Percentiles rank a stretch among this genome's conserved stretches.
phyloP scores from a whole-genome alignment of 2,113 vertebrate genomes.

The Prunella himalayana region DNA sequence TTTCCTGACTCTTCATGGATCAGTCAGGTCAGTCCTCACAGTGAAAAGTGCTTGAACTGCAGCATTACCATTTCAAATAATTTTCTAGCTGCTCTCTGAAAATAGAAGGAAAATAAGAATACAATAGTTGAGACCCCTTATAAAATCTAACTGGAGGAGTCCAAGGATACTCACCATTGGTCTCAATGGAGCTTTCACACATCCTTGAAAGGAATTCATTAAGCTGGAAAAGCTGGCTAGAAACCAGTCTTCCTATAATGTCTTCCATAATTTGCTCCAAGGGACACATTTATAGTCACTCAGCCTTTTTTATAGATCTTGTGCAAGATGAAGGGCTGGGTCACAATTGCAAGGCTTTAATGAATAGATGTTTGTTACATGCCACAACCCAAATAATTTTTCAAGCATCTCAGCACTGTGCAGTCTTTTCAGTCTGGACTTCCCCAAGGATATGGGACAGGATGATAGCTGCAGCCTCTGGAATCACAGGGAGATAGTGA shows the following conservation, averaged over 20 bases:
- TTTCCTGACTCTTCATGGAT: not conserved
- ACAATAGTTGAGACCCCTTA: not conserved
- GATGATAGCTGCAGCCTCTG: not conserved
- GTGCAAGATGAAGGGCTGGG: conserved; percentile 44
- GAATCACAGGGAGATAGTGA: not conserved
- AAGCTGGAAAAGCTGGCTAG: conserved; percentile 43
- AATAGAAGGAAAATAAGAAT: conserved; percentile 26
- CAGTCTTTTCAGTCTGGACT: not conserved
- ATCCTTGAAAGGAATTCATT: conserved; percentile 55
- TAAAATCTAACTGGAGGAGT: not conserved
- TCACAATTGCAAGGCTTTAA: conserved; percentile 24
- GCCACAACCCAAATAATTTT: conserved; percentile 43
- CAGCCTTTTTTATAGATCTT: conserved; percentile 47
- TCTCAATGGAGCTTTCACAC: conserved; percentile 37
- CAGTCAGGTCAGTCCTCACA: not conserved
- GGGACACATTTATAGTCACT: conserved; percentile 48
- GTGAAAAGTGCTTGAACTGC: not conserved
- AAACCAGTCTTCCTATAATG: conserved; percentile 27
- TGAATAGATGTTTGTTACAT: conserved; percentile 40
- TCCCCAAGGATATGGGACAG: not conserved
- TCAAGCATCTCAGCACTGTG: not conserved
- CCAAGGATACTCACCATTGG: conserved; percentile 28
- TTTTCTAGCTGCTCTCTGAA: not conserved
- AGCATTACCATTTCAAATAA: not conserved
- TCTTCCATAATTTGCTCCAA: conserved; percentile 56